phyloP scores from a whole-genome alignment of 2,888 invertebrate genomes.

The Schrankia costaestrigalis region DNA sequence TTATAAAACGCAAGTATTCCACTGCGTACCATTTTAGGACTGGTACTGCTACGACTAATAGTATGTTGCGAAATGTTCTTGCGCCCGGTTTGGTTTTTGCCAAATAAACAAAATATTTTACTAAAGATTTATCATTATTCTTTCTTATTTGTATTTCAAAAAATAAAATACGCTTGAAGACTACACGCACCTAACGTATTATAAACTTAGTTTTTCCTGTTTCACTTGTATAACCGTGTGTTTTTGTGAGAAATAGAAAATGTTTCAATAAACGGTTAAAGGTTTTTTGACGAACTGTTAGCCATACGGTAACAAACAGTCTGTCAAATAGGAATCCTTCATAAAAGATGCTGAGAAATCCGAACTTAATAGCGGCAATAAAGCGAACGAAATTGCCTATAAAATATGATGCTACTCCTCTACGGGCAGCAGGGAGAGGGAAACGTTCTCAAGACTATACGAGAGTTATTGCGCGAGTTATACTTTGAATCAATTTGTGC shows the following conservation, averaged over 20 bases:
- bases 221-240: too few relatives aligned
- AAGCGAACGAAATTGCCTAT: conserved; percentile 27
- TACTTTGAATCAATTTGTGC: background rate
- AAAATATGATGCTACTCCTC: conserved; percentile 23
- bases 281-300: too few relatives aligned
- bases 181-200: too few relatives aligned
- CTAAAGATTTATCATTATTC: too few relatives aligned
- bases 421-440: too few relatives aligned
- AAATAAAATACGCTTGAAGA: too few relatives aligned
- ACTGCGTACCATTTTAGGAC: background rate
- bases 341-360: conserved; percentile 13
- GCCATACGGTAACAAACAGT: conserved; percentile 1
- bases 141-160: too few relatives aligned
- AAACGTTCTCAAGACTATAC: conserved; percentile 2
- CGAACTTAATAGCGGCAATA: conserved; percentile 23
- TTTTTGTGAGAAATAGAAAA: too few relatives aligned
- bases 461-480: conserved; percentile 6
- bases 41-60: background rate
- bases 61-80: background rate
- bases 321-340: background rate
- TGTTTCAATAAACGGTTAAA: too few relatives aligned
- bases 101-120: too few relatives aligned
- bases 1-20: conserved; percentile 15
- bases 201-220: too few relatives aligned
- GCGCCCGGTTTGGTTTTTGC: too few relatives aligned